These are phyloP conservation scores for Tetheella fluctuosa DNA, from an alignment of 2,888 invertebrate species.

Conservation along the genomic window DNA sequence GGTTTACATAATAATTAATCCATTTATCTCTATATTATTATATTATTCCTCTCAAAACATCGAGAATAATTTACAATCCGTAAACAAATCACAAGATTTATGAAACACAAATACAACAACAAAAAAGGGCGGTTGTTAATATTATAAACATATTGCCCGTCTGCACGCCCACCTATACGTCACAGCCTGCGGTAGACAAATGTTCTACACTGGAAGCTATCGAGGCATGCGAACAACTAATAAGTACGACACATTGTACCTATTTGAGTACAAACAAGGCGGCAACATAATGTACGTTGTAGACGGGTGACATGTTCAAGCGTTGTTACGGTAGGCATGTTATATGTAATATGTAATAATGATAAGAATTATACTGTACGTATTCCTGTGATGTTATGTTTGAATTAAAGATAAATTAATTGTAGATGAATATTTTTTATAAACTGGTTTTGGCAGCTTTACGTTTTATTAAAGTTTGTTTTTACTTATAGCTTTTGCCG, in stretches of 20 bases:
- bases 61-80: no score
- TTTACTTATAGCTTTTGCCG: no score
- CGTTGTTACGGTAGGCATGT: not conserved
- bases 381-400: no score
- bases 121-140: not conserved
- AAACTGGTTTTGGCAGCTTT: no score
- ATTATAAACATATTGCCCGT: not conserved
- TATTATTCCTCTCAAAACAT: no score
- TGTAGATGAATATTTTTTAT: no score
- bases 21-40: no score
- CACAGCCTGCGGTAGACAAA: conserved; percentile 6
- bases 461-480: not conserved
- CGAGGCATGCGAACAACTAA: conserved; percentile 10
- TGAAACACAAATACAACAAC: not conserved
- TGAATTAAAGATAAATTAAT: no score
- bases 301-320: not conserved
- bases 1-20: no score
- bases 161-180: not conserved
- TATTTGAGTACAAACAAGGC: not conserved
- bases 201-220: conserved; percentile 1
- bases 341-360: not conserved
- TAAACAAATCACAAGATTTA: not conserved
- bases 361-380: not conserved
- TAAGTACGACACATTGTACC: conserved; percentile 6
- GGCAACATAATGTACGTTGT: conserved; percentile 2